A percentile compares a stretch with the other conserved stretches of the same genome.
phyloP scores from a whole-genome alignment of 2,888 invertebrate species.

The Orthonevra nobilis region DNA sequence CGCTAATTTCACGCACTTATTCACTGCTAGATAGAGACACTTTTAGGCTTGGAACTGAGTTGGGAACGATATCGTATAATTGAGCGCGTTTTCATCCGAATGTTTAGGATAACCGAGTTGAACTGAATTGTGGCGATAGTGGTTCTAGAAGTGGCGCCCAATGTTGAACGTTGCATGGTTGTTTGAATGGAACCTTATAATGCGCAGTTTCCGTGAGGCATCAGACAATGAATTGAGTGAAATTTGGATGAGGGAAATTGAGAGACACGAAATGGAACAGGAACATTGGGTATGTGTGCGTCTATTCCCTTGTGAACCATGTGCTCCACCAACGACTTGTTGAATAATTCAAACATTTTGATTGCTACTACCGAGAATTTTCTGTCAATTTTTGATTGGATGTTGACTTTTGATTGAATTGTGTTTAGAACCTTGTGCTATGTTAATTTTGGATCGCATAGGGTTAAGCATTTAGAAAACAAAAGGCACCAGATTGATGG shows the following conservation, averaged over 20 bases:
- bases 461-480: too few relatives aligned
- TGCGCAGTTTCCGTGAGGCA: neutral
- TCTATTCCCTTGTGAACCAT: too few relatives aligned
- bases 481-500: too few relatives aligned
- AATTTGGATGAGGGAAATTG: conserved; percentile 20
- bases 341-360: conserved; percentile 29
- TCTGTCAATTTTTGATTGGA: too few relatives aligned
- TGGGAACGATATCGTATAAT: conserved; percentile 2
- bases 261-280: conserved; percentile 10
- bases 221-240: neutral
- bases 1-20: neutral
- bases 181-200: conserved; percentile 8
- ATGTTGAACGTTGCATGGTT: neutral
- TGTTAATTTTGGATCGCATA: too few relatives aligned
- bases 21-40: neutral
- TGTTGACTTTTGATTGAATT: too few relatives aligned
- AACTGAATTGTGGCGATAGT: conserved; percentile 46
- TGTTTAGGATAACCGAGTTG: conserved; percentile 45
- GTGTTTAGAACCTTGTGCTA: too few relatives aligned
- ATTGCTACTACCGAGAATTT: too few relatives aligned
- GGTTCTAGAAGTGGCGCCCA: conserved; percentile 49
- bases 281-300: neutral
- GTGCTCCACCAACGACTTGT: conserved; percentile 39
- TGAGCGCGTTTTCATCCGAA: conserved; percentile 47
- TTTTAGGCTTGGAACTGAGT: too few relatives aligned